Conservation (phyloP, 2,113 vertebrate species). For the Tinamus guttatus region DNA sequence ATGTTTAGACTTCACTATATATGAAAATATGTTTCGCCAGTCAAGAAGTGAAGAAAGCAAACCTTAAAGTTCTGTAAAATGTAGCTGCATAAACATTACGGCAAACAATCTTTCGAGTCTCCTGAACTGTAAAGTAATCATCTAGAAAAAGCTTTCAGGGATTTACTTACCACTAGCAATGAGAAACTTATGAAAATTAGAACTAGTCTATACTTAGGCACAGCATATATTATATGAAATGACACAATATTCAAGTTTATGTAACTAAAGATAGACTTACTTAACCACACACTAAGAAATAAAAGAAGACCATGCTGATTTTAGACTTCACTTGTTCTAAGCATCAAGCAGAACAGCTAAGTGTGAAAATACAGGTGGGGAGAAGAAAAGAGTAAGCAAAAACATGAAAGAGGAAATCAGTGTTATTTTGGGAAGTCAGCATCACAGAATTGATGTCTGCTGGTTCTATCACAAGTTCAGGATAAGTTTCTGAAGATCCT, state of each 20-base stretch:
- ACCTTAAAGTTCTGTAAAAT: background rate
- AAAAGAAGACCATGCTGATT: slow-evolving; percentile 14
- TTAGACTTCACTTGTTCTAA: slow-evolving; percentile 30
- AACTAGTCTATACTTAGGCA: background rate
- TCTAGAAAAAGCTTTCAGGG: background rate
- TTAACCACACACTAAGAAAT: background rate
- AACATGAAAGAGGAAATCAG: background rate
- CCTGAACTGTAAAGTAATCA: background rate
- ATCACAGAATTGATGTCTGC: background rate
- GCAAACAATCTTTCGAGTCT: background rate
- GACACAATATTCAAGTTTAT: background rate
- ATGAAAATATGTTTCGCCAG: background rate
- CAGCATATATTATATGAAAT: background rate
- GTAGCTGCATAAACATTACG: background rate
- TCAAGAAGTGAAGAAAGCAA: background rate
- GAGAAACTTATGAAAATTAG: background rate
- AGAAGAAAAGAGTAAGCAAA: background rate
- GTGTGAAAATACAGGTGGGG: slow-evolving; percentile 14
- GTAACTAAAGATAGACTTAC: slow-evolving; percentile 43
- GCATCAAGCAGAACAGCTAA: background rate
- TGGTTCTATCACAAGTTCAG: background rate
- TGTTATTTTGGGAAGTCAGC: background rate
- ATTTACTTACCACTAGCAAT: background rate
- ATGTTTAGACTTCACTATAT: background rate
- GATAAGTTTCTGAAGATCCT: background rate